Evolutionary conservation across 2,888 invertebrate species (phyloP).

Genomic region (Gortyna flavago): DNA sequence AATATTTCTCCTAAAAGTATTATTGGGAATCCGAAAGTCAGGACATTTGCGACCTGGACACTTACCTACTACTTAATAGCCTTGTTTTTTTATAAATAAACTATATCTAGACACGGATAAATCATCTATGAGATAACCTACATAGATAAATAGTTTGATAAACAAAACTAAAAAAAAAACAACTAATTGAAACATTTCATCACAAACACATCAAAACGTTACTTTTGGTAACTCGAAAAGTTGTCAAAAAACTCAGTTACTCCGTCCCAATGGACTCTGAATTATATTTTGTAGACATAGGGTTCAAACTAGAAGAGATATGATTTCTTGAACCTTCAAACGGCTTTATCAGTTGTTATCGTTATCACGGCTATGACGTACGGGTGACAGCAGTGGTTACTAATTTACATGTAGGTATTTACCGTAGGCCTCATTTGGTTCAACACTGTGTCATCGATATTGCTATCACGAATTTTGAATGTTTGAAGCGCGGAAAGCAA

Average conservation of each 20-base stretch:
- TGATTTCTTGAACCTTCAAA: conserved; percentile 64
- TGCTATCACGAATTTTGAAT: conserved; percentile 21
- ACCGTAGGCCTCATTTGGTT: conserved; percentile 63
- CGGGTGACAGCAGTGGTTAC: conserved; percentile 69
- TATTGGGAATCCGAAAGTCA: neutral
- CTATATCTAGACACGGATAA: neutral
- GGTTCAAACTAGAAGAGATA: conserved; percentile 16
- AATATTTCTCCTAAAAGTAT: neutral
- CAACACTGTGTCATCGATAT: conserved; percentile 48
- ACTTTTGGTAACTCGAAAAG: conserved; percentile 7
- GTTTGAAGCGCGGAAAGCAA: neutral
- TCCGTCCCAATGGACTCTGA: neutral
- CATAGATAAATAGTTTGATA: conserved; percentile 53
- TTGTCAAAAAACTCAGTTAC: conserved; percentile 29
- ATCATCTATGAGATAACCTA: conserved; percentile 47
- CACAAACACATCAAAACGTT: conserved; percentile 31
- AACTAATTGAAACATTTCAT: conserved; percentile 40
- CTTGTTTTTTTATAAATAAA: neutral
- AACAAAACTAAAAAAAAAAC: conserved; percentile 41
- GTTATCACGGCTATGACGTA: conserved; percentile 76
- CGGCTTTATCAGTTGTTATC: conserved; percentile 73
- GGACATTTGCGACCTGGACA: neutral
- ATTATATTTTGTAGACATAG: neutral
- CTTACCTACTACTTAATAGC: neutral
- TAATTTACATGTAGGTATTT: conserved; percentile 72